phyloP scores from a whole-genome alignment of 2,888 invertebrate species.

The Polydrusus cervinus region DNA sequence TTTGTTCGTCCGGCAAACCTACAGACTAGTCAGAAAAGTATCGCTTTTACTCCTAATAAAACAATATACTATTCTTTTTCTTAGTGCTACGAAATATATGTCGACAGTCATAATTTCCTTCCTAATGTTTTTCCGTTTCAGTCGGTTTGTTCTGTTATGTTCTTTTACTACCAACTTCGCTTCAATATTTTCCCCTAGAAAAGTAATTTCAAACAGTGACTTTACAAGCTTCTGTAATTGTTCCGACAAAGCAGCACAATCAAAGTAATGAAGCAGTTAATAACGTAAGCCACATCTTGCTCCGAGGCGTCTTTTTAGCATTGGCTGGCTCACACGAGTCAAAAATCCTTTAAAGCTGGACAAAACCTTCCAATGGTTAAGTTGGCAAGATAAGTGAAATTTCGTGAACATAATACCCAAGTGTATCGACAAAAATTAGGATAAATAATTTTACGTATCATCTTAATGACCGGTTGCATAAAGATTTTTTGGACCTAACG shows the following conservation, averaged over 20 bases:
- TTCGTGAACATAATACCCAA: too few relatives aligned
- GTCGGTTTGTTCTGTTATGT: slow-evolving; percentile 45
- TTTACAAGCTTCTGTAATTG: slow-evolving; percentile 57
- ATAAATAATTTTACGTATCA: too few relatives aligned
- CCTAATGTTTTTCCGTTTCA: slow-evolving; percentile 46
- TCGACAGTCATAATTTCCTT: slow-evolving; percentile 38
- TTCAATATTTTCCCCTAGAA: slow-evolving; percentile 41
- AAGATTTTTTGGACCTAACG: too few relatives aligned
- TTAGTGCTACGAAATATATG: slow-evolving; percentile 30
- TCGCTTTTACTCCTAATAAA: slow-evolving; percentile 3
- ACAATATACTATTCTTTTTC: too few relatives aligned
- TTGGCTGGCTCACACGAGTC: not conserved
- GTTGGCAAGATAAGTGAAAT: too few relatives aligned
- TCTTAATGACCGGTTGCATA: too few relatives aligned
- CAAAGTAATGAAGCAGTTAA: slow-evolving; percentile 62
- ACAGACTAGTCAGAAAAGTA: too few relatives aligned
- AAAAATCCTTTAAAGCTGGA: not conserved
- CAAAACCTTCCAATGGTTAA: not conserved
- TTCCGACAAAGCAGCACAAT: slow-evolving; percentile 58
- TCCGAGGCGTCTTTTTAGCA: slow-evolving; percentile 22
- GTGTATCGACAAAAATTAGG: too few relatives aligned
- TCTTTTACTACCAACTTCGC: slow-evolving; percentile 43
- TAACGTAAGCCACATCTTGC: slow-evolving; percentile 55
- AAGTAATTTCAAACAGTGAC: slow-evolving; percentile 49
- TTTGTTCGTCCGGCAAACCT: too few relatives aligned